Percentiles rank a stretch among this genome's conserved stretches.
phyloP scores from a whole-genome alignment of 2,888 invertebrate genomes.

The Coenonympha arcania region DNA sequence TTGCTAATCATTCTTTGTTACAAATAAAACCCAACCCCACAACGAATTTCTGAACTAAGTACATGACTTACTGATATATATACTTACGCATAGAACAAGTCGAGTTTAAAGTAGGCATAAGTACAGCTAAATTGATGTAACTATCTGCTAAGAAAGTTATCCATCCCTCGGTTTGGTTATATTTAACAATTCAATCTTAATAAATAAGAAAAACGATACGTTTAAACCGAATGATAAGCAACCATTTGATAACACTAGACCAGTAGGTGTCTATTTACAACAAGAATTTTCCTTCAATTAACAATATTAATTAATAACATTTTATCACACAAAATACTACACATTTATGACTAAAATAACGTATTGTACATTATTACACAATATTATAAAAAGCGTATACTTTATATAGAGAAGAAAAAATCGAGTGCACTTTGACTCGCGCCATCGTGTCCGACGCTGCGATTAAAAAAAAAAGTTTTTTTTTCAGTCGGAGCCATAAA shows the following conservation, averaged over 20 bases:
- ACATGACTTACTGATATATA: too few species aligned
- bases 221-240: too few species aligned
- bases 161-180: too few species aligned
- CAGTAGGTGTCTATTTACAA: not conserved
- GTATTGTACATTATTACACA: slow-evolving; percentile 21
- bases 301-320: not conserved
- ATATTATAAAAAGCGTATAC: slow-evolving; percentile 17
- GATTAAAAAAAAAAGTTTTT: not conserved
- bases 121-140: too few species aligned
- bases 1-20: too few species aligned
- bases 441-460: slow-evolving; percentile 17
- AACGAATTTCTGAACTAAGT: too few species aligned
- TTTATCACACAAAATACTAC: not conserved
- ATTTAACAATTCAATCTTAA: too few species aligned
- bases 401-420: slow-evolving; percentile 24
- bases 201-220: not conserved
- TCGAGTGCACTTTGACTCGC: slow-evolving; percentile 20
- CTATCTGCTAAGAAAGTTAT: too few species aligned
- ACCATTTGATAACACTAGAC: not conserved
- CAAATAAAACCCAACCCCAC: too few species aligned
- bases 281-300: not conserved
- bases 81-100: too few species aligned
- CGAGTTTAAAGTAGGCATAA: too few species aligned
- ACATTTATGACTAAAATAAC: not conserved
- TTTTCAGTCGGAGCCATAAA: slow-evolving; percentile 4